Base-by-base conservation (phyloP, 2,888 invertebrate species). In the Netelia melanura region DNA sequence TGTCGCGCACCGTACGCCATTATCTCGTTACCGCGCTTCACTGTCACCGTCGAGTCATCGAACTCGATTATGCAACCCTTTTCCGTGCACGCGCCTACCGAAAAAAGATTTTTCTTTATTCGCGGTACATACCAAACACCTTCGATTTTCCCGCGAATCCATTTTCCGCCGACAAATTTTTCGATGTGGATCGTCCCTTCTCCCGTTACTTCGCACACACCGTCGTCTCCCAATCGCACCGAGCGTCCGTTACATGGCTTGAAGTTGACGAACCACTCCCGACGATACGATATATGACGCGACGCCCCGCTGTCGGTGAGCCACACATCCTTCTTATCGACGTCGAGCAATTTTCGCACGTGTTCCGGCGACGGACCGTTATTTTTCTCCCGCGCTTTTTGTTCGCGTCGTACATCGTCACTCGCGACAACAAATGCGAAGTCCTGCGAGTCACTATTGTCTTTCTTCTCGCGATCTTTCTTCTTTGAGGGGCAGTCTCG, bases 71-170 rank as follows among this genome's bases (percentile, higher is more conserved):
- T 23, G 14, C n/a, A 72, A 0, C 77, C 77, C 30, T 72, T 70
- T 38, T 25, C n/a, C 0, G 84, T 77, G 62, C 84, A 81, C 70
- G 44, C 30, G 1, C 75, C 81, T 11, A 87, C 68, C 10, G 87
- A 87, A 54, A 87, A 86, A 17, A 87, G 74, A 74, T 87, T 87
- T 74, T 87, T 83, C 52, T 61, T 72, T 0, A 86, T 48, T 21
- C 79, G 71, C 43, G 87, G 86, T 10, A 86, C 86, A 58, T 84
- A 86, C 67, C 85, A 68, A 1, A 88, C 88, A 52, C 81, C 54
- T 38, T 86, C 67, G 65, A 76, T 76, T 38, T 25, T 10, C 21
- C 38, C 38, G 2, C 67, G 3, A 14, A 8, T 3, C 85, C 85
- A 85, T 6, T 8, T 21, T 10, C 75, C 75, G 38, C 82, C 82